Evolutionary conservation across 1,140 invertebrate genomes (phyloP), one percentile per base, ranked within the genome.

Genomic region (Lineus longissimus): DNA sequence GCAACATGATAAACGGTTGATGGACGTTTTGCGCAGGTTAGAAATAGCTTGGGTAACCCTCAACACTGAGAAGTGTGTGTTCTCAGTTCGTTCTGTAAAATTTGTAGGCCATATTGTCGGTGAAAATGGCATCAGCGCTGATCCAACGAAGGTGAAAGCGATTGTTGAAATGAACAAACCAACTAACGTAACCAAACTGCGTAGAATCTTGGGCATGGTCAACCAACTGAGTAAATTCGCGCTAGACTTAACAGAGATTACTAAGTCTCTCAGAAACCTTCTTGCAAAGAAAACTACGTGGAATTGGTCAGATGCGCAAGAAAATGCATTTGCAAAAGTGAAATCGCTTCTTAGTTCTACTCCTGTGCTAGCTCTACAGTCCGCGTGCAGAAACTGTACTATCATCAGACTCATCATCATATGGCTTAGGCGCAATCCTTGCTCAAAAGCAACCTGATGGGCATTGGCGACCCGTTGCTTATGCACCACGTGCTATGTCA

Each of bases 151-250:
- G 22, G 51, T 55, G 11, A 17, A 23, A 17, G 59, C 59, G 19
- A 45, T 45, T 45, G 17, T 6, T 9, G 59, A 47, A 45, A 60
- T 60, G 36, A 9, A 22, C 7, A 6, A 13, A 54, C 59, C 59
- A 60, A 41, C 9, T 6, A 13, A 17, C 41, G 47, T 51, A 33
- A 31, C 9, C 7, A 40, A 60, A n/a, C 31, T 47, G 22, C 11
- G 7, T 31, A 54, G 33, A 17, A 19, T 60, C 36, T 47, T 79
- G 27, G 75, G 70, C 25, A 66, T 80, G 51, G 61, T 79, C 0
- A 82, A 66, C 15, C 80, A 82, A 65, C 51, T 81, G 27, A 6
- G 47, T 2, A 77, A 71, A 64, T 76, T 76, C 57, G 58, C n/a
- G n/a, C 11, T 7, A 11, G 25, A 25, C n/a, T 25, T 55, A 55